These are phyloP conservation scores for Rhagium mordax DNA, from an alignment of 2,888 invertebrate species.

Conservation along the genomic window DNA sequence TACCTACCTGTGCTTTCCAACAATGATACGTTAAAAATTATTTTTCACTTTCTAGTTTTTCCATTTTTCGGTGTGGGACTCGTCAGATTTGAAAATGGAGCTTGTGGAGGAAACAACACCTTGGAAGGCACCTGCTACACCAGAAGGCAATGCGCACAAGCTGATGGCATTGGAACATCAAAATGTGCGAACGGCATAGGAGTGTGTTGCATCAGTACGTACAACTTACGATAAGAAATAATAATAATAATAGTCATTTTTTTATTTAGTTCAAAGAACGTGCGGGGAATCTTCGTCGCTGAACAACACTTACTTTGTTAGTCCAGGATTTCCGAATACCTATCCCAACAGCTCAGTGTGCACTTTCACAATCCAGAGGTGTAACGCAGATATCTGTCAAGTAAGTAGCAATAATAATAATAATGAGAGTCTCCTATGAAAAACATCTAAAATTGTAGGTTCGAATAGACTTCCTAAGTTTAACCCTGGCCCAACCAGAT, in stretches of 20 bases:
- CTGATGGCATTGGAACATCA: conserved; percentile 81
- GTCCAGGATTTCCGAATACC: conserved; percentile 82
- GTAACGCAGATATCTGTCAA: conserved; percentile 80
- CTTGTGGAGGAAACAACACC: conserved; percentile 77
- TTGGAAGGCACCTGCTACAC: conserved; percentile 84
- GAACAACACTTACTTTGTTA: conserved; percentile 90
- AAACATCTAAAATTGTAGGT: no score
- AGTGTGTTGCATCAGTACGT: conserved; percentile 87
- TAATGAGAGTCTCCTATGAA: no score
- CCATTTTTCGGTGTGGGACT: conserved; percentile 69
- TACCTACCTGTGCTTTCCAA: background rate
- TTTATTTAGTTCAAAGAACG: conserved; percentile 77
- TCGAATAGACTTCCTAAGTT: conserved; percentile 83
- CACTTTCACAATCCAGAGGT: conserved; percentile 79
- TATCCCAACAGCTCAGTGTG: conserved; percentile 81
- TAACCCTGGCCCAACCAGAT: conserved; percentile 81
- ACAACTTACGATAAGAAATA: no score
- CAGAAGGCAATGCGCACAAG: conserved; percentile 79
- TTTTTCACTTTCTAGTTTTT: conserved; percentile 29
- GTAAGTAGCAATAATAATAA: no score
- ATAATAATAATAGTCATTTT: no score
- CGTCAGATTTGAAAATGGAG: conserved; percentile 81
- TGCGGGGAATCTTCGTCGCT: conserved; percentile 81
- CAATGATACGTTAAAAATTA: background rate
- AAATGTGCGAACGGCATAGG: conserved; percentile 82